Conservation (phyloP, 2,888 invertebrate species). For the Stenodema calcarata region DNA sequence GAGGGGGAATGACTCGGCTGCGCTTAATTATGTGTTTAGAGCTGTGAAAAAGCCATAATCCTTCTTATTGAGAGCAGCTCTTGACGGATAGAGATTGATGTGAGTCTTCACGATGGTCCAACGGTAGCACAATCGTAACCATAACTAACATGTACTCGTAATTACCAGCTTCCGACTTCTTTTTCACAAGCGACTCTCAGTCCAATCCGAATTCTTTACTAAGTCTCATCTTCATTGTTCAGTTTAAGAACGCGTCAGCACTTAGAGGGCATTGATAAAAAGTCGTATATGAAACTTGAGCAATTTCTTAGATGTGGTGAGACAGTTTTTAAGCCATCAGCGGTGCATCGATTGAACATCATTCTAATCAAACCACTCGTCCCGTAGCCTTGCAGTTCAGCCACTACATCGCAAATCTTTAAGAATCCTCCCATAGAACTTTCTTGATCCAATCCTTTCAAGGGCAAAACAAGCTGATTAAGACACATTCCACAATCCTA, state of each 20-base stretch:
- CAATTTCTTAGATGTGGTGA: too few species aligned
- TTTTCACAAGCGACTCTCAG: not conserved
- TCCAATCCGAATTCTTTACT: not conserved
- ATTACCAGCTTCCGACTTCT: conserved; percentile 41
- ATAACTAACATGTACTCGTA: conserved; percentile 43
- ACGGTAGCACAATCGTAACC: conserved; percentile 41
- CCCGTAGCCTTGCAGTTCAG: too few species aligned
- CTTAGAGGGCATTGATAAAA: too few species aligned
- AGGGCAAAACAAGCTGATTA: too few species aligned
- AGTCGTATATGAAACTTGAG: too few species aligned
- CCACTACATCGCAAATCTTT: too few species aligned
- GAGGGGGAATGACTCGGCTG: conserved; percentile 51
- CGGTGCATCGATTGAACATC: too few species aligned
- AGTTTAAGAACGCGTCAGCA: not conserved
- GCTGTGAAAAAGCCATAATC: conserved; percentile 51
- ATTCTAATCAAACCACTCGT: too few species aligned
- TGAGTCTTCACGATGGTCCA: conserved; percentile 8
- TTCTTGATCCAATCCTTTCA: too few species aligned
- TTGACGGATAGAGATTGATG: conserved; percentile 55
- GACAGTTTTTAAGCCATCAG: too few species aligned
- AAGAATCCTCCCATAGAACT: too few species aligned
- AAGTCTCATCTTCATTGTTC: not conserved
- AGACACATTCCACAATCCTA: too few species aligned
- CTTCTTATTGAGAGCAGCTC: conserved; percentile 49
- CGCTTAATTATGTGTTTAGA: conserved; percentile 52